Conservation (phyloP, 2,888 invertebrate species). For the Gasteruption jaculator region DNA sequence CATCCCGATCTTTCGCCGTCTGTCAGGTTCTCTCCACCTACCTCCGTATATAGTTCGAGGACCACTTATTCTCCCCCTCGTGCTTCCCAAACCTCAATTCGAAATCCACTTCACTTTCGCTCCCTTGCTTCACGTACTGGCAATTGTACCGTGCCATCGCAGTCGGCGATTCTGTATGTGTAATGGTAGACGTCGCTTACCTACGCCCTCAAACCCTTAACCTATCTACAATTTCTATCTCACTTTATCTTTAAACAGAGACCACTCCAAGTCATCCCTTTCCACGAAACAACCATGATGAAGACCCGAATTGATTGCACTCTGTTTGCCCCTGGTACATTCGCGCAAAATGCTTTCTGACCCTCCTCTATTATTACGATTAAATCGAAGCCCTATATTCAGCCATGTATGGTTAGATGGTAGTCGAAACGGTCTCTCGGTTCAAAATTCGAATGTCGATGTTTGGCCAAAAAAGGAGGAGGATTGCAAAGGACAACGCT, state of each 20-base stretch:
- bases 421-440: no score
- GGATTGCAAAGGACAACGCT: no score
- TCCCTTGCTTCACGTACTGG: constrained; percentile 13
- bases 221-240: constrained; percentile 1
- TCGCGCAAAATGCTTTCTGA: constrained; percentile 29
- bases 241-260: constrained; percentile 27
- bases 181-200: constrained; percentile 17
- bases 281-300: constrained; percentile 26
- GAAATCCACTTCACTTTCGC: constrained; percentile 19
- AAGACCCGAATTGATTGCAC: constrained; percentile 38
- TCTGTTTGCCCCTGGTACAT: constrained; percentile 34
- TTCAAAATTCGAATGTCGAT: no score
- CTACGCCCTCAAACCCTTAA: constrained; percentile 2
- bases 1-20: constrained; percentile 49
- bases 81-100: constrained; percentile 23
- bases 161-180: constrained; percentile 4
- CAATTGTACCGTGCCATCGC: constrained; percentile 20
- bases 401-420: no score
- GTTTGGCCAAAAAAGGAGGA: no score
- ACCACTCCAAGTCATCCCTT: constrained; percentile 32
- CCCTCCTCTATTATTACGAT: constrained; percentile 22
- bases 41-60: constrained; percentile 30
- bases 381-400: no score
- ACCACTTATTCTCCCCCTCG: constrained; percentile 44
- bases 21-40: constrained; percentile 32